phyloP scores from a whole-genome alignment of 2,797 vertebrate species.

The Babyrousa celebensis region DNA sequence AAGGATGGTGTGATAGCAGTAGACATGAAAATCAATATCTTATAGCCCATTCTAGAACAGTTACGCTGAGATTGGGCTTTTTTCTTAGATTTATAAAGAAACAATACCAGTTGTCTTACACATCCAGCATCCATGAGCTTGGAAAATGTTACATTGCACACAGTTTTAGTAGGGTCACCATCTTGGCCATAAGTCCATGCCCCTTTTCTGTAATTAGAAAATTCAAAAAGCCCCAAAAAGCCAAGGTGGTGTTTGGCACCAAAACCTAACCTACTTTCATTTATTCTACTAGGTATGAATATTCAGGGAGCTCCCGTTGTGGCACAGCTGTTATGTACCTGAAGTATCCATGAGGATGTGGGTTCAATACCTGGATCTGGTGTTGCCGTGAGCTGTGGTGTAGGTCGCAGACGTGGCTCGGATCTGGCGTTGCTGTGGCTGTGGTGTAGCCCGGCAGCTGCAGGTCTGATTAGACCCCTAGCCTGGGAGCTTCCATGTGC shows the following conservation, averaged over 20 bases:
- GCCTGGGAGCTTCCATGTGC: too few species aligned
- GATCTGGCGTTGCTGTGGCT: too few species aligned
- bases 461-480: too few species aligned
- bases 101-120: neutral
- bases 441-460: too few species aligned
- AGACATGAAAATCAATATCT: neutral
- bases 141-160: neutral
- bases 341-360: too few species aligned
- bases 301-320: neutral
- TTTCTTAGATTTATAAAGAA: neutral
- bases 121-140: neutral
- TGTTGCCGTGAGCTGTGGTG: too few species aligned
- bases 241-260: neutral
- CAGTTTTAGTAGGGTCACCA: neutral
- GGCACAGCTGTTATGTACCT: too few species aligned
- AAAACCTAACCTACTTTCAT: slow-evolving; percentile 33
- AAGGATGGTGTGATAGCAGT: neutral
- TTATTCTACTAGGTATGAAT: neutral
- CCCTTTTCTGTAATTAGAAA: neutral
- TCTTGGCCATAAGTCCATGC: neutral
- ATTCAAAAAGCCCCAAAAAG: neutral
- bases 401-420: too few species aligned
- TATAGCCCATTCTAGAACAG: neutral
- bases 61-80: neutral
- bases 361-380: too few species aligned